A percentile compares a stretch with the other conserved stretches of the same genome.
phyloP scores from a whole-genome alignment of 2,113 vertebrate genomes.

The Micronisus gabar region DNA sequence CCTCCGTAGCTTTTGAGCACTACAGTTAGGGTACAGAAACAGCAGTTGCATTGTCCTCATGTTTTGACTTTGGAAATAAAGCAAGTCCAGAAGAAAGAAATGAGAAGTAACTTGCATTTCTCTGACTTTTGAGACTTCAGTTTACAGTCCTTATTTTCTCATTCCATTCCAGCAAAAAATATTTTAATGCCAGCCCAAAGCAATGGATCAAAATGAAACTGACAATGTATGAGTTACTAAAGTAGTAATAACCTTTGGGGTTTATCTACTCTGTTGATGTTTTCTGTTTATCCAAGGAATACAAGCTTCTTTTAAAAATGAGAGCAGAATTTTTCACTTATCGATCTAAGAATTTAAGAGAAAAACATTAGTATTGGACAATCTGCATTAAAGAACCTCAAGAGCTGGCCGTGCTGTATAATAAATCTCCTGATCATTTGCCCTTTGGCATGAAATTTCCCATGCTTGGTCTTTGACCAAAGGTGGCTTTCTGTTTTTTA shows the following conservation, averaged over 20 bases:
- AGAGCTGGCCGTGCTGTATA: not conserved
- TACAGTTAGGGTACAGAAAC: not conserved
- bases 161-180: not conserved
- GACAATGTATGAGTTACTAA: not conserved
- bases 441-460: not conserved
- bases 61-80: slow-evolving; percentile 15
- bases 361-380: not conserved
- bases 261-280: not conserved
- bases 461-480: not conserved
- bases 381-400: not conserved
- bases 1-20: not conserved
- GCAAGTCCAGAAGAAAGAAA: not conserved
- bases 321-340: not conserved
- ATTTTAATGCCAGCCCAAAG: not conserved
- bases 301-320: not conserved
- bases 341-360: not conserved
- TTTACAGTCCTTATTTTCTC: not conserved
- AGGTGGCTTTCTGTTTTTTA: not conserved
- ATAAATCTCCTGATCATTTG: not conserved
- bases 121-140: not conserved
- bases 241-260: not conserved
- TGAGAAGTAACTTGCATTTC: not conserved
- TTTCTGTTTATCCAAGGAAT: not conserved
- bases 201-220: not conserved
- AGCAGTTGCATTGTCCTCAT: not conserved